phyloP scores from a whole-genome alignment of 2,888 invertebrate genomes.

The Anthrax anthrax region DNA sequence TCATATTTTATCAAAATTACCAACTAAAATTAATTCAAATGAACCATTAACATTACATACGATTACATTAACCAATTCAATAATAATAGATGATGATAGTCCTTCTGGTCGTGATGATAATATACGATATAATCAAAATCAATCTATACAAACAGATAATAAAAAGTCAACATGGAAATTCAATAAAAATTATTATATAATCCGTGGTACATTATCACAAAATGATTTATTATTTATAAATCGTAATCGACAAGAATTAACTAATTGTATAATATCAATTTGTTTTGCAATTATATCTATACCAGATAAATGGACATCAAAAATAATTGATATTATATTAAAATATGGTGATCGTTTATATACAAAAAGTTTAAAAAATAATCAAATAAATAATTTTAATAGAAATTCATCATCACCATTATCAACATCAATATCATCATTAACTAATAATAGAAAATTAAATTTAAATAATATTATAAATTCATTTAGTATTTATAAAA shows the following conservation, averaged over 20 bases:
- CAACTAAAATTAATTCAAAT: conserved; percentile 7
- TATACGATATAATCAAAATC: background rate
- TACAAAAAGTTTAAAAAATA: conserved; percentile 23
- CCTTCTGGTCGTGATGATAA: background rate
- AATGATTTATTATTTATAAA: conserved; percentile 19
- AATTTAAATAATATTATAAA: conserved; percentile 21
- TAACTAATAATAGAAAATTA: conserved; percentile 17
- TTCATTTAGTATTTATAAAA: conserved; percentile 19
- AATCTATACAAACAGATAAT: no score
- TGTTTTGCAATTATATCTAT: conserved; percentile 44
- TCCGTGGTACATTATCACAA: conserved; percentile 16
- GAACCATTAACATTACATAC: conserved; percentile 11
- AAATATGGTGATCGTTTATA: conserved; percentile 49
- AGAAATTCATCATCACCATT: conserved; percentile 16
- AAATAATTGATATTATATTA: conserved; percentile 43
- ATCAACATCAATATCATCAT: no score
- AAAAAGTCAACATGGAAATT: background rate
- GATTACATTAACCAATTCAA: conserved; percentile 3
- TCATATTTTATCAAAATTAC: conserved; percentile 13
- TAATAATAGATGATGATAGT: background rate
- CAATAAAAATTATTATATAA: conserved; percentile 6
- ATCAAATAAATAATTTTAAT: conserved; percentile 1
- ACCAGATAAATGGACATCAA: conserved; percentile 40
- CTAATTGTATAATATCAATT: conserved; percentile 42
- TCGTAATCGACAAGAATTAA: conserved; percentile 38